These are phyloP conservation scores for Zosterops lateralis DNA, from an alignment of 2,113 vertebrate species.

Conservation along the genomic window DNA sequence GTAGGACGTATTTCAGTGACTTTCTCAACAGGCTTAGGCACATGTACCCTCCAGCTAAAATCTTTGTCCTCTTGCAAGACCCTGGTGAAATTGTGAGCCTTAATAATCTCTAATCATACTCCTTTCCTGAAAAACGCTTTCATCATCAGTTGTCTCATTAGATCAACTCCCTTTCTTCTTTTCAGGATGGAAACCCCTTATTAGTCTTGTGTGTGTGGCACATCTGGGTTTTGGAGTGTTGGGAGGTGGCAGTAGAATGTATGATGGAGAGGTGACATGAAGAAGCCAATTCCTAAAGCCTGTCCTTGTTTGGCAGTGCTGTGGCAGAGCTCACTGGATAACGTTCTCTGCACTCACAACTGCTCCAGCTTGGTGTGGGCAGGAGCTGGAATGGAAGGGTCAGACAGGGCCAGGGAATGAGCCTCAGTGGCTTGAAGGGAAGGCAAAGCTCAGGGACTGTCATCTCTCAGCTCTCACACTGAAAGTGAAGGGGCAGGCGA, in stretches of 20 bases:
- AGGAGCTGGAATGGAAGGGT: neutral
- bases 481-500: neutral
- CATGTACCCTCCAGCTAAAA: neutral
- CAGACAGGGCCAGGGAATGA: neutral
- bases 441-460: neutral
- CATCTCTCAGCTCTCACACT: neutral
- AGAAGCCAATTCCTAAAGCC: neutral
- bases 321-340: neutral
- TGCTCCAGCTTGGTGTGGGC: neutral
- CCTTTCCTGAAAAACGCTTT: neutral
- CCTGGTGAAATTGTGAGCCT: neutral
- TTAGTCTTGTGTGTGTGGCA: neutral
- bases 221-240: neutral
- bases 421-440: neutral
- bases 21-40: neutral
- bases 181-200: neutral
- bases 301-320: neutral
- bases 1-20: neutral
- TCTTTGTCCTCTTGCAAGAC: neutral
- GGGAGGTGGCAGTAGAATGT: neutral
- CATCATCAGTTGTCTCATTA: neutral
- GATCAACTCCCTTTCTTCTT: neutral
- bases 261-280: neutral
- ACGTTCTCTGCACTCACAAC: neutral
- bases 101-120: neutral